Evolutionary conservation across 2,797 vertebrate species (phyloP), one percentile per base, ranked within the genome.

Genomic region (Hyperoplus immaculatus): DNA sequence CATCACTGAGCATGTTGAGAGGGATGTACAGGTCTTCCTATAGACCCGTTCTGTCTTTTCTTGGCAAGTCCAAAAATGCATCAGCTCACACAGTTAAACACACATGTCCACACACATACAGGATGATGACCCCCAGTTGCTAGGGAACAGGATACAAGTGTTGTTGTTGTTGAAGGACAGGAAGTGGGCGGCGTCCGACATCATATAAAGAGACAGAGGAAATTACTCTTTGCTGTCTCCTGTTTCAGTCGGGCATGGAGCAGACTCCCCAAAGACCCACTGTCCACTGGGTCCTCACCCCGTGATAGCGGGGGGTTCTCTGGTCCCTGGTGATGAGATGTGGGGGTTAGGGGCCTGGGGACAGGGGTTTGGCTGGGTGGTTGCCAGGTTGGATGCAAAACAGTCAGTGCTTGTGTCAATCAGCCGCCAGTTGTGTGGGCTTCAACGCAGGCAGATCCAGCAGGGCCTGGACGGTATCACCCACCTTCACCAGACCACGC

Each of bases 401-500:
- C 85, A 63, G 65, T 81, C 61, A 18, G 72, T 3, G 60, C 80
- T 64, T 2, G 18, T 69, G 86, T 95, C 96, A 99, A 93, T 97
- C 92, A 57, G 95, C 95, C 10, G 97, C 97, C 83, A 97, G 96
- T 70, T 97, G 97, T 7, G 96, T 94, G 21, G 96, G 90, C 92
- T 96, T 98, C 18, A 92, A 89, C 0, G 95, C 49, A 4, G 98
- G 96, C 86, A 99, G 92, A 68, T 99, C 98, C 84, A 99, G 95
- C 77, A 99, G 95, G 69, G 98, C 97, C 92, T 99, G 98, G 72
- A 99, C 97, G 0, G 98, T 99, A 68, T 96, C 86, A 8, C 98
- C 96, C 71, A 99, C 98, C 93, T 96, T 99, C 77, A 99, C 97
- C 81, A 99, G 94, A 14, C 98, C 98, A 49, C 97, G 95, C 89